phyloP scores from a whole-genome alignment of 2,888 invertebrate genomes.

The Teleogryllus oceanicus region DNA sequence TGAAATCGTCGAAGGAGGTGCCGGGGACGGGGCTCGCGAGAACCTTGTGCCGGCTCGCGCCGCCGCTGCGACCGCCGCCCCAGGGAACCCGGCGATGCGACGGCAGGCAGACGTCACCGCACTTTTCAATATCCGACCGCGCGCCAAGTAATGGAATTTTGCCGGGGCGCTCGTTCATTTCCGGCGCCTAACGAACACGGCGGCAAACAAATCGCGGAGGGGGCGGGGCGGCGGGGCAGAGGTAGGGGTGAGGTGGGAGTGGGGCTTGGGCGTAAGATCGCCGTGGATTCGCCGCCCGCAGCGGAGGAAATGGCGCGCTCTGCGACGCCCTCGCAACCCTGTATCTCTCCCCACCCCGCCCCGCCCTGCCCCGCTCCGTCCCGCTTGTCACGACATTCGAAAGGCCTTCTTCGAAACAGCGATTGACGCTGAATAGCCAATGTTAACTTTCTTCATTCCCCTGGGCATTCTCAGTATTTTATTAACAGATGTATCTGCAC shows the following conservation, averaged over 20 bases:
- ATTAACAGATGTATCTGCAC: no score
- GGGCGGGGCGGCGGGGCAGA: background rate
- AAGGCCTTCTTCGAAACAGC: no score
- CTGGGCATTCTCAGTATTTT: no score
- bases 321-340: no score
- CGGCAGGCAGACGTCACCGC: conserved; percentile 6
- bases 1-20: no score
- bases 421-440: no score
- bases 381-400: no score
- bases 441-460: no score
- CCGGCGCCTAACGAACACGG: background rate
- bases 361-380: no score
- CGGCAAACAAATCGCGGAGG: background rate
- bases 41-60: no score
- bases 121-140: conserved; percentile 18
- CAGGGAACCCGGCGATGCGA: background rate
- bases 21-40: no score
- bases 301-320: background rate
- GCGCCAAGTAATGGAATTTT: conserved; percentile 4
- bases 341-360: no score
- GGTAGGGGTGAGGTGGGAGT: background rate
- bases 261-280: background rate
- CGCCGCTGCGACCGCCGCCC: background rate
- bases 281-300: background rate
- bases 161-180: conserved; percentile 18